Evolutionary conservation across 2,797 vertebrate species (phyloP).

Genomic region (Rousettus madagascariensis): DNA sequence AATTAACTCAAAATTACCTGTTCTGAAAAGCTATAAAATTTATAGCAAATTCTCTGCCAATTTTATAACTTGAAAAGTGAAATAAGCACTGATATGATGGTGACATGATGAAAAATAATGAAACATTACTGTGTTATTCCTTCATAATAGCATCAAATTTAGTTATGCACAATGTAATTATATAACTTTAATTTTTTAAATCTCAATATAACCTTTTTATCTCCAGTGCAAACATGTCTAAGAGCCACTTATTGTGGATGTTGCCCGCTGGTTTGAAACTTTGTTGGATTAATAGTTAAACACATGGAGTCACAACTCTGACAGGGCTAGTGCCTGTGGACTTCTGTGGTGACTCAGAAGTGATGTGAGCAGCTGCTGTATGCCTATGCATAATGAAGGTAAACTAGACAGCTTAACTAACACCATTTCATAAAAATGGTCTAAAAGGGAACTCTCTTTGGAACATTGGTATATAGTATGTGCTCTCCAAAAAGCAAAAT

Average conservation of each 20-base stretch:
- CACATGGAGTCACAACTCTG: neutral
- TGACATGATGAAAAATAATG: neutral
- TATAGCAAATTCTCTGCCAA: neutral
- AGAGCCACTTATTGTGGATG: neutral
- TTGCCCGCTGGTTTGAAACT: slow-evolving; percentile 4
- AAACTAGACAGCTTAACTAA: slow-evolving; percentile 18
- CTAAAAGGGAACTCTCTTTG: neutral
- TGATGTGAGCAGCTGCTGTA: neutral
- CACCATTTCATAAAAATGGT: neutral
- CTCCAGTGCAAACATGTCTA: neutral
- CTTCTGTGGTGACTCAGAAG: neutral
- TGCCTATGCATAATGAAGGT: neutral
- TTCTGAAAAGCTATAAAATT: neutral
- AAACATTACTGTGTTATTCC: neutral
- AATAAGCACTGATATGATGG: neutral
- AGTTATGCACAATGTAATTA: neutral
- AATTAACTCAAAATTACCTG: neutral
- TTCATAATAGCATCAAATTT: neutral
- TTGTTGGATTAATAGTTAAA: neutral
- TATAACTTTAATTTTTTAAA: neutral
- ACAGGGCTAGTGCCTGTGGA: neutral
- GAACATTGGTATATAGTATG: neutral
- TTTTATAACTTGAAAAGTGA: slow-evolving; percentile 42
- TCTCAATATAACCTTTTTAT: neutral
- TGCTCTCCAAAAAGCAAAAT: neutral